Base-by-base conservation (phyloP, 2,888 invertebrate species). In the Hydriomena furcata region DNA sequence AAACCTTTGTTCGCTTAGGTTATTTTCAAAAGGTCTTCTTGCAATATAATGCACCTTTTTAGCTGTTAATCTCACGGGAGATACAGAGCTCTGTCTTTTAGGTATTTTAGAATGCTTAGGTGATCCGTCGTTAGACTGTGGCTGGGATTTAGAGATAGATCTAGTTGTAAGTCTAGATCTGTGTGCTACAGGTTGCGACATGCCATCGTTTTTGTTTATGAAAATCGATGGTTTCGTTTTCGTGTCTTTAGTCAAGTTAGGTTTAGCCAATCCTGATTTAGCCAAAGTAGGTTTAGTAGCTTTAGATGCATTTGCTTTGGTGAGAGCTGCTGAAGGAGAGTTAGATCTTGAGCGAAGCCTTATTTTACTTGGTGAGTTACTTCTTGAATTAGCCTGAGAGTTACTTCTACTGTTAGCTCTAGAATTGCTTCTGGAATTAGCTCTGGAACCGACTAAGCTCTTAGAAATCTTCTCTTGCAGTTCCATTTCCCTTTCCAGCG, bases 101-200 rank as follows among this genome's bases (percentile, higher is more conserved):
- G 91, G 91, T 64, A 91, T 91, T 67, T 89, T 91, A 0, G 91
- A 88, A 64, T 85, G 80, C 63, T 84, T 87, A 5, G 91, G 91
- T 1, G 91, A 91, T n/a, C 78, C 84, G 45, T 81, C 84, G 44
- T 83, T 87, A 0, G 91, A 91, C 58, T 90, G 88, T 0, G 91
- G 89, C 56, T 84, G 85, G 1, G 91, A 89, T 62, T 76, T 85
- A 0, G 90, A 84, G 0, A 84, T 64, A 3, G 82, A 72, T 55
- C 82, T 70, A 30, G 12, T 52, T 24, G 52, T 47, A 1, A 85
- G 41, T 56, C 90, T 70, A 7, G 90, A 90, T 50, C 71, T 73
- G 50, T 87, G 88, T 6, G 75, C 67, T 0, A 80, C 79, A 31
- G 84, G 83, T 52, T 76, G 79, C 0, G 68, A 46, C 20, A 74